phyloP scores from a whole-genome alignment of 2,113 vertebrate genomes.

The Rhinolophus ferrumequinum region DNA sequence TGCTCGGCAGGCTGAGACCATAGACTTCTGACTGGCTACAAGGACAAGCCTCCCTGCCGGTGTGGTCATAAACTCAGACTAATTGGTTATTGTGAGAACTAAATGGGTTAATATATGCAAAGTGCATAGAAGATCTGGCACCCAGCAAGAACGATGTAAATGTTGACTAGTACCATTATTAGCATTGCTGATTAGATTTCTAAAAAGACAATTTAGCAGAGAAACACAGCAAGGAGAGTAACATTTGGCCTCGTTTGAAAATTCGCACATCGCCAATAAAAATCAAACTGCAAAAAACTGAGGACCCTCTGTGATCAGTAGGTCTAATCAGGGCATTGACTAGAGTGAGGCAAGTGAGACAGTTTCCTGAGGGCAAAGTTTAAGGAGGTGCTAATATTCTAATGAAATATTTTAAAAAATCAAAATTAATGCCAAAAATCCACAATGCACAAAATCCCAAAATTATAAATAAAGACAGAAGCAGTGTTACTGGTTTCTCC shows the following conservation, averaged over 20 bases:
- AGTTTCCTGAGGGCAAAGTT: neutral
- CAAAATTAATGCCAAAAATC: neutral
- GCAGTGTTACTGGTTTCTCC: neutral
- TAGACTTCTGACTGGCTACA: neutral
- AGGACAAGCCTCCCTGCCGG: neutral
- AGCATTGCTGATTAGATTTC: neutral
- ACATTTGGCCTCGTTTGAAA: neutral
- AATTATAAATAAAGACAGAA: neutral
- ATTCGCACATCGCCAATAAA: neutral
- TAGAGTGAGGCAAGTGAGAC: neutral
- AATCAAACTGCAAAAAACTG: neutral
- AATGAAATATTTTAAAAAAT: neutral
- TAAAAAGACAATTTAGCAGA: neutral
- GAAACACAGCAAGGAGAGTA: neutral
- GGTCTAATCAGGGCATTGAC: neutral
- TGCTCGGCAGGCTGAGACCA: neutral
- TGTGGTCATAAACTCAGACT: neutral
- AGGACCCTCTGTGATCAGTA: neutral
- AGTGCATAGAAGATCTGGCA: neutral
- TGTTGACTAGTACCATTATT: neutral
- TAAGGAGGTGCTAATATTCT: neutral
- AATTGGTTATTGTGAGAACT: neutral
- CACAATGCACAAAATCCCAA: neutral
- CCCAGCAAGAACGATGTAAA: neutral
- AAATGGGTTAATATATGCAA: neutral